Conservation (phyloP, 2,888 invertebrate species). For the Unio pictorum region DNA sequence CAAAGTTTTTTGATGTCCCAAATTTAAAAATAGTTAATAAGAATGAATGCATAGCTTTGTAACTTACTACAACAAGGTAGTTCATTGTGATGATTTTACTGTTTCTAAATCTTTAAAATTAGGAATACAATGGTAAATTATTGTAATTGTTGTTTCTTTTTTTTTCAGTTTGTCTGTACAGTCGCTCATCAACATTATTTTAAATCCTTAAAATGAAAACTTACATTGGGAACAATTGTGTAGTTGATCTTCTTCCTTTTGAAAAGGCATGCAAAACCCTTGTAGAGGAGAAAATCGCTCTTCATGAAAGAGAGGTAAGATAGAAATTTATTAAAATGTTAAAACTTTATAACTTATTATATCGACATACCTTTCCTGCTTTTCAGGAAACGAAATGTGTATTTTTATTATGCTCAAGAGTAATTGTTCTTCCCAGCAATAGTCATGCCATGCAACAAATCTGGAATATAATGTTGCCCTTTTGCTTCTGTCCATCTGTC, state of each 20-base stretch:
- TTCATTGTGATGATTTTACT: not conserved
- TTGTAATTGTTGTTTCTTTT: conserved; percentile 3
- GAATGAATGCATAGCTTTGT: no score
- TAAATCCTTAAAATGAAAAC: conserved; percentile 44
- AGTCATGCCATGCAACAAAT: no score
- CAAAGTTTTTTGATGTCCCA: no score
- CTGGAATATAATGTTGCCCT: no score
- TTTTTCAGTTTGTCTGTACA: conserved; percentile 63
- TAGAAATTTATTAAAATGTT: not conserved
- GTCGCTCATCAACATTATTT: conserved; percentile 35
- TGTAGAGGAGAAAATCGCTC: conserved; percentile 45
- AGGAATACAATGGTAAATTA: not conserved
- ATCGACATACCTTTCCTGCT: no score
- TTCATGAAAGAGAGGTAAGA: conserved; percentile 39
- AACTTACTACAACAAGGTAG: no score
- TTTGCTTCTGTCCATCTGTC: no score
- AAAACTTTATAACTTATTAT: not conserved
- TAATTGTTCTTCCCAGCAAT: no score
- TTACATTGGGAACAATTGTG: conserved; percentile 46
- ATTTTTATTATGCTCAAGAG: no score
- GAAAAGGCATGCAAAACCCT: conserved; percentile 40
- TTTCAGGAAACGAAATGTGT: no score
- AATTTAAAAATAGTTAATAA: no score
- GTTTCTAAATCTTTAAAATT: not conserved
- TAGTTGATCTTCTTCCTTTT: conserved; percentile 47